phyloP scores from a whole-genome alignment of 2,113 vertebrate species.

The Plecotus auritus region DNA sequence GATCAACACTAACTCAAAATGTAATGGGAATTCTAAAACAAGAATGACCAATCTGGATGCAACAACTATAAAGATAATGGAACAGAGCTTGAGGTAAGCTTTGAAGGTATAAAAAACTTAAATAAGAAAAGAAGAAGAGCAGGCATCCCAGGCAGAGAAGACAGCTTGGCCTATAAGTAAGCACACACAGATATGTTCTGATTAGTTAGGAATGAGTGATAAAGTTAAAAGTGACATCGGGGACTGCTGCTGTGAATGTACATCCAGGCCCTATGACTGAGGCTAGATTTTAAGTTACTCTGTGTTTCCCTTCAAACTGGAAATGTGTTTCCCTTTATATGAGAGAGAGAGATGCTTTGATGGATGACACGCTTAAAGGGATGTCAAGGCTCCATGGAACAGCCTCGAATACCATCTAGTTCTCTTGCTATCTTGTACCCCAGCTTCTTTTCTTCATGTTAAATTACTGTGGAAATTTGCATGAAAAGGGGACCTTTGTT shows the following conservation, averaged over 20 bases:
- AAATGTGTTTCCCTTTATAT: not conserved
- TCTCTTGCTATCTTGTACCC: conserved; percentile 39
- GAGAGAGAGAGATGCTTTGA: conserved; percentile 37
- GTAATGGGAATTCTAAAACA: not conserved
- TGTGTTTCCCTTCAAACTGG: not conserved
- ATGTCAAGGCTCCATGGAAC: not conserved
- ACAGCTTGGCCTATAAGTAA: not conserved
- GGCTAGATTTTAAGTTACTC: not conserved
- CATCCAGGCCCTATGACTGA: not conserved
- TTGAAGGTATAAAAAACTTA: not conserved
- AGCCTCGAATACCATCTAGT: not conserved
- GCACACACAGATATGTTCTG: not conserved
- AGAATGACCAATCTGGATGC: not conserved
- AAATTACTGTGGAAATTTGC: conserved; percentile 59
- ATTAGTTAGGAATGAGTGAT: not conserved
- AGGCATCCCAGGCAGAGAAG: not conserved
- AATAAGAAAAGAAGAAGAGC: not conserved
- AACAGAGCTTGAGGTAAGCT: not conserved
- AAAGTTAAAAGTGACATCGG: not conserved
- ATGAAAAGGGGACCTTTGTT: conserved; percentile 64
- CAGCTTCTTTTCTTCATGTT: conserved; percentile 53
- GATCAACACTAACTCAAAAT: not conserved
- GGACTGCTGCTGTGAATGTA: not conserved
- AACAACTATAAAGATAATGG: not conserved
- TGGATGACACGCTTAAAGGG: conserved; percentile 30